These are phyloP conservation scores for Serranus cabrilla DNA, from an alignment of 2,797 vertebrate species.

Conservation along the genomic window DNA sequence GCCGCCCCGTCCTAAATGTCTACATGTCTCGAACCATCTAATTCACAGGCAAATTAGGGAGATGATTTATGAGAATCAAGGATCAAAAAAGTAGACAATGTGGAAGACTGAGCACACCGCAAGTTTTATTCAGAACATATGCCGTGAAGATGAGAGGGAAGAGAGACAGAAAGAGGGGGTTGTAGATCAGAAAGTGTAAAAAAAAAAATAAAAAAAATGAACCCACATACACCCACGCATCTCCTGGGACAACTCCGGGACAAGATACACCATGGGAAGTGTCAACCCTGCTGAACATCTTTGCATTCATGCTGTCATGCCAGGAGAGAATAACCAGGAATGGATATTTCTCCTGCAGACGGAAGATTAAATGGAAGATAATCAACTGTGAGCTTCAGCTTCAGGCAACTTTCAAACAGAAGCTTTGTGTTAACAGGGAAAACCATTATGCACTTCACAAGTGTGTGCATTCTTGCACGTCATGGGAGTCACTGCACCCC, in stretches of 20 bases:
- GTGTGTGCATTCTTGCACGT: constrained; percentile 7
- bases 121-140: constrained; percentile 84
- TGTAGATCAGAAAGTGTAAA: constrained; percentile 58
- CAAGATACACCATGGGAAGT: constrained; percentile 66
- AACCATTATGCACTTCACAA: constrained; percentile 30
- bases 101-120: constrained; percentile 78
- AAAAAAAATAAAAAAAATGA: constrained; percentile 25
- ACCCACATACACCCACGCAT: constrained; percentile 46
- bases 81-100: constrained; percentile 84
- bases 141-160: constrained; percentile 70
- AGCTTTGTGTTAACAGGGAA: constrained; percentile 33
- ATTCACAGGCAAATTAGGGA: constrained; percentile 82
- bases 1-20: constrained; percentile 69
- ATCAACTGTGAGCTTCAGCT: constrained; percentile 41
- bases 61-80: constrained; percentile 84
- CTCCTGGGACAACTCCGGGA: constrained; percentile 64
- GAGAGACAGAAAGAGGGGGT: constrained; percentile 47
- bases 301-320: constrained; percentile 56
- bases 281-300: constrained; percentile 45
- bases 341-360: constrained; percentile 25
- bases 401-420: constrained; percentile 20
- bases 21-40: constrained; percentile 79
- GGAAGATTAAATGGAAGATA: constrained; percentile 12
- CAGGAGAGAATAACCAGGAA: constrained; percentile 47
- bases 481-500: background rate